These are phyloP conservation scores for Frieseomelitta varia DNA, from an alignment of 1,140 invertebrate species.

Conservation along the genomic window DNA sequence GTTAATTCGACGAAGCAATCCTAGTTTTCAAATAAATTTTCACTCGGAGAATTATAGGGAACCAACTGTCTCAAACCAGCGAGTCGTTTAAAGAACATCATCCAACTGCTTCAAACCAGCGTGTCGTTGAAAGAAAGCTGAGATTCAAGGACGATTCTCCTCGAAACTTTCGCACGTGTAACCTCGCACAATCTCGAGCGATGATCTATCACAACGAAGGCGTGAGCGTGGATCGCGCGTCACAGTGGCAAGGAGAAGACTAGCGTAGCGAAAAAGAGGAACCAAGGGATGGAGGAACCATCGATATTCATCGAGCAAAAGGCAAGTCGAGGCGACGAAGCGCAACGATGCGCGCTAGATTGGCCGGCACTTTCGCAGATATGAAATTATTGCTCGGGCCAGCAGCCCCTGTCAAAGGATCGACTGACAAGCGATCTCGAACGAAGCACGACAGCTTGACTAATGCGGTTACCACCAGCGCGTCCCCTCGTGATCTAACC, in stretches of 20 bases:
- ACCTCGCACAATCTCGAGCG: neutral
- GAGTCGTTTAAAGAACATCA: too few relatives aligned
- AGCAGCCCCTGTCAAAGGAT: slow-evolving; percentile 52
- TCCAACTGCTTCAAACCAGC: neutral
- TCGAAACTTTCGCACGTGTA: neutral
- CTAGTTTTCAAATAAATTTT: too few relatives aligned
- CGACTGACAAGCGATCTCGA: slow-evolving; percentile 51
- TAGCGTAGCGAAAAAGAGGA: neutral
- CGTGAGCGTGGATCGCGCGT: neutral
- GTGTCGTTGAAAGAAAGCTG: neutral
- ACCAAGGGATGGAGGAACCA: neutral
- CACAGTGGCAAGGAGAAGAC: neutral
- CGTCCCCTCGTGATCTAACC: slow-evolving; percentile 42
- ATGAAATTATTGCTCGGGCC: slow-evolving; percentile 60
- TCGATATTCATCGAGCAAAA: slow-evolving; percentile 23
- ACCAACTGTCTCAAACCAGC: too few relatives aligned
- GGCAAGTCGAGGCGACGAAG: slow-evolving; percentile 35
- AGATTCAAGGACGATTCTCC: neutral
- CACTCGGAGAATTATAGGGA: too few relatives aligned
- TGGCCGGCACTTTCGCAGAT: slow-evolving; percentile 46
- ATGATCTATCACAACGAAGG: neutral
- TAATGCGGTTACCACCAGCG: slow-evolving; percentile 53
- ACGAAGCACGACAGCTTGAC: slow-evolving; percentile 62
- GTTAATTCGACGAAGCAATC: too few relatives aligned
- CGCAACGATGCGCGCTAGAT: slow-evolving; percentile 50